A percentile compares a stretch with the other conserved stretches of the same genome.
Evolutionary conservation across 1,140 invertebrate species (phyloP).

Genomic region (Listronotus oregonensis): DNA sequence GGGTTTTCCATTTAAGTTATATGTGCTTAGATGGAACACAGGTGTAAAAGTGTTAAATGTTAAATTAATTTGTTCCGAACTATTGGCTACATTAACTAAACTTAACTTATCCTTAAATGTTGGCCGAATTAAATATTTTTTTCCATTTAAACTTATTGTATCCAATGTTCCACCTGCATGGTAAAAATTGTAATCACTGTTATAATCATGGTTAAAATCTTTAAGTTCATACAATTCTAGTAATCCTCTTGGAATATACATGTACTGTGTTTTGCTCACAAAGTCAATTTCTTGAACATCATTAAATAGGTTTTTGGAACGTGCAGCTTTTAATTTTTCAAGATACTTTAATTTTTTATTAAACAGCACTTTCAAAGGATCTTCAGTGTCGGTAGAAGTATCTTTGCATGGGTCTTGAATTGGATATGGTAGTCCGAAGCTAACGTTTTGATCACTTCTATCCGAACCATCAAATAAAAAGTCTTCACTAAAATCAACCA

Average conservation of each 20-base stretch:
- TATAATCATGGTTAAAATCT: slow-evolving; percentile 7
- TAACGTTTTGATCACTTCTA: background rate
- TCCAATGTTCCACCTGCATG: slow-evolving; percentile 24
- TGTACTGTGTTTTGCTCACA: slow-evolving; percentile 1
- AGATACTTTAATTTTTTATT: background rate
- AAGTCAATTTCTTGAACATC: background rate
- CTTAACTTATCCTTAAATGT: slow-evolving; percentile 2
- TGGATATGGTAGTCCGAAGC: slow-evolving; percentile 18
- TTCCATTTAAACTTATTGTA: background rate
- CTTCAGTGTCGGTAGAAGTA: background rate
- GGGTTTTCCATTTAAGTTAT: background rate
- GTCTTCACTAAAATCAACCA: slow-evolving; percentile 17
- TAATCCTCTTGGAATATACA: slow-evolving; percentile 17
- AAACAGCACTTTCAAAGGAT: slow-evolving; percentile 11
- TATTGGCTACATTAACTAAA: slow-evolving; percentile 3
- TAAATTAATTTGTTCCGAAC: background rate
- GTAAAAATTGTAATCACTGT: slow-evolving; percentile 16
- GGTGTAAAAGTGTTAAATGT: background rate
- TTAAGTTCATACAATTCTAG: slow-evolving; percentile 20
- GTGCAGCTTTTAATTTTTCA: background rate
- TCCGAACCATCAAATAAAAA: slow-evolving; percentile 14
- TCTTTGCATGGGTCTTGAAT: background rate
- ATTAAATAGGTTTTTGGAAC: background rate
- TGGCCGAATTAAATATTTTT: slow-evolving; percentile 17
- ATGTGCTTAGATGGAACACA: slow-evolving; percentile 1